These are phyloP conservation scores for Sebastes oblongus DNA, from an alignment of 2,797 vertebrate species.

Conservation along the genomic window DNA sequence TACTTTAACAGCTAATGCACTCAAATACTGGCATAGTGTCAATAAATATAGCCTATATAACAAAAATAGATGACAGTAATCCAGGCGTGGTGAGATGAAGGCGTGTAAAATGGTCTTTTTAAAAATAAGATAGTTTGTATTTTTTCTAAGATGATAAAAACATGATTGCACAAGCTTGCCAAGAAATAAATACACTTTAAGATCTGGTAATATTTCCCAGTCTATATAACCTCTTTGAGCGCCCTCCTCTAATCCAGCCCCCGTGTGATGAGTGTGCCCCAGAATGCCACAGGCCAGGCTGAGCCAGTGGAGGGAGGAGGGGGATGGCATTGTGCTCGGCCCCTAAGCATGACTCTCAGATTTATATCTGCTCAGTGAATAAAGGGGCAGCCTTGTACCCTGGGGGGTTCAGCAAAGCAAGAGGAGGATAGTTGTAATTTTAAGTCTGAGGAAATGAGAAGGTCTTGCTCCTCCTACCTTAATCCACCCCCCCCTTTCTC, in stretches of 20 bases:
- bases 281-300: constrained; percentile 65
- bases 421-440: constrained; percentile 70
- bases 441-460: constrained; percentile 72
- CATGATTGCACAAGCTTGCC: not conserved
- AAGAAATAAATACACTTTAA: not conserved
- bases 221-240: constrained; percentile 8
- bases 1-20: too few relatives aligned
- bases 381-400: constrained; percentile 71
- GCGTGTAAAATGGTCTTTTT: not conserved
- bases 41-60: too few relatives aligned
- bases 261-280: constrained; percentile 48
- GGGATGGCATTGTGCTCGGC: constrained; percentile 65
- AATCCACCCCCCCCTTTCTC: constrained; percentile 42
- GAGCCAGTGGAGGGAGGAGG: constrained; percentile 50
- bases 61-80: not conserved
- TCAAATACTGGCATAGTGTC: too few relatives aligned
- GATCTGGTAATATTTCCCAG: constrained; percentile 3
- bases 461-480: constrained; percentile 50
- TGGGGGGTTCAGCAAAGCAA: constrained; percentile 55
- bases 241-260: constrained; percentile 8
- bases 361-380: constrained; percentile 78
- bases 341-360: constrained; percentile 75
- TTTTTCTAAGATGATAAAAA: not conserved
- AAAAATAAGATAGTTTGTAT: not conserved
- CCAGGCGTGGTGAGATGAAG: not conserved